Percentiles rank a stretch among this genome's conserved stretches.
phyloP scores from a whole-genome alignment of 2,888 invertebrate species.

The Elmis aenea region DNA sequence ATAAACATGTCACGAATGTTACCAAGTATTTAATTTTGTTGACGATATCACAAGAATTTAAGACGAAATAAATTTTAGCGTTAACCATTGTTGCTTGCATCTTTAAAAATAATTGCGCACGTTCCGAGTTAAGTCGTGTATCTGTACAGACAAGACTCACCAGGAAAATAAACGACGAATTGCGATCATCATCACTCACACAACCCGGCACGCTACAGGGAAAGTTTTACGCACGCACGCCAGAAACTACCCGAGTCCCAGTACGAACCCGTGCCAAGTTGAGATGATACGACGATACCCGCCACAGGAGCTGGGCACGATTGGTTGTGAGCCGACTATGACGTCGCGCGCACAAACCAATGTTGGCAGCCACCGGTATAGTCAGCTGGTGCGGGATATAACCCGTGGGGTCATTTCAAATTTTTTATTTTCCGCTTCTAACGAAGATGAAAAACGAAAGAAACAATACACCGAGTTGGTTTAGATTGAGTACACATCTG shows the following conservation, averaged over 20 bases:
- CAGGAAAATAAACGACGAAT: slow-evolving; percentile 16
- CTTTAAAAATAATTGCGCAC: too few relatives aligned
- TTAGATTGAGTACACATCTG: too few relatives aligned
- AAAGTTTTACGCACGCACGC: slow-evolving; percentile 41
- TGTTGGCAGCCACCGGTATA: slow-evolving; percentile 39
- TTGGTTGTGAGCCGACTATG: slow-evolving; percentile 43
- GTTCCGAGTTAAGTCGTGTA: slow-evolving; percentile 18
- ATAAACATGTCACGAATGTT: too few relatives aligned
- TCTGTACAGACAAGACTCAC: slow-evolving; percentile 24
- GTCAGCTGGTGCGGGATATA: slow-evolving; percentile 43
- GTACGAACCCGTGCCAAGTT: slow-evolving; percentile 43
- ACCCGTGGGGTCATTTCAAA: slow-evolving; percentile 36
- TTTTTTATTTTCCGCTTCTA: slow-evolving; percentile 4
- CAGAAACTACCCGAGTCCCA: slow-evolving; percentile 38
- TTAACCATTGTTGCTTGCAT: too few relatives aligned
- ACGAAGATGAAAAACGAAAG: too few relatives aligned
- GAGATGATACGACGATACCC: slow-evolving; percentile 44
- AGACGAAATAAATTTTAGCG: too few relatives aligned
- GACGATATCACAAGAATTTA: too few relatives aligned
- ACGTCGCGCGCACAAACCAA: slow-evolving; percentile 43
- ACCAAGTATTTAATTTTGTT: too few relatives aligned
- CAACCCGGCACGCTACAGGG: slow-evolving; percentile 24
- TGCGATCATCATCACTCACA: slow-evolving; percentile 13
- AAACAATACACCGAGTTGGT: too few relatives aligned
- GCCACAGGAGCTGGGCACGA: slow-evolving; percentile 44